phyloP scores from a whole-genome alignment of 1,140 invertebrate species.

The Sycobia sp. region DNA sequence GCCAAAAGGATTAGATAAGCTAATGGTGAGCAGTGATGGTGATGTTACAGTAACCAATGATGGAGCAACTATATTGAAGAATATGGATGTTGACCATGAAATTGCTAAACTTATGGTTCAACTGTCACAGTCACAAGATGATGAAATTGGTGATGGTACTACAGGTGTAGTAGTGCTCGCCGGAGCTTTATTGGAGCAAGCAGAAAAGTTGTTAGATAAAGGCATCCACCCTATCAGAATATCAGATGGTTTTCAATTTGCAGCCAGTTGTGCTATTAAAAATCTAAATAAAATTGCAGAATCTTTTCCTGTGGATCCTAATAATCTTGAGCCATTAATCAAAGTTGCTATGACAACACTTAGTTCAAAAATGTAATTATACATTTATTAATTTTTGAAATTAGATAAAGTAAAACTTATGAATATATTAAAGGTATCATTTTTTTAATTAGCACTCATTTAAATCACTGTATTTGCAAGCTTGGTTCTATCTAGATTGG shows the following conservation, averaged over 20 bases:
- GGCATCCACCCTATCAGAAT: slow-evolving; percentile 99
- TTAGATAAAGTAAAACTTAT: neutral
- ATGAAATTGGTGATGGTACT: slow-evolving; percentile 99
- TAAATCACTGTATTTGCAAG: too few relatives aligned
- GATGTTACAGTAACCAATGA: slow-evolving; percentile 99
- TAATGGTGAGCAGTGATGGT: slow-evolving; percentile 96
- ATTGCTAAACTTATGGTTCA: slow-evolving; percentile 99
- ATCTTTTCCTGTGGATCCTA: slow-evolving; percentile 81
- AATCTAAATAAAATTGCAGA: slow-evolving; percentile 90
- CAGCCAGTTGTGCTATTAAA: slow-evolving; percentile 86
- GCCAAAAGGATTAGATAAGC: slow-evolving; percentile 95
- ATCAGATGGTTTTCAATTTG: slow-evolving; percentile 98
- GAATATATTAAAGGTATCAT: neutral
- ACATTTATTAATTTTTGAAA: neutral
- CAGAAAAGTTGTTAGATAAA: slow-evolving; percentile 89
- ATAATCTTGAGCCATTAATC: slow-evolving; percentile 87
- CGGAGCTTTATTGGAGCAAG: slow-evolving; percentile 94
- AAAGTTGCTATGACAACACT: slow-evolving; percentile 97
- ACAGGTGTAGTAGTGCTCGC: slow-evolving; percentile 96
- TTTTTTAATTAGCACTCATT: too few relatives aligned
- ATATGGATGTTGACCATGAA: slow-evolving; percentile 99
- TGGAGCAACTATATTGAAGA: slow-evolving; percentile 98
- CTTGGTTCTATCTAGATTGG: too few relatives aligned
- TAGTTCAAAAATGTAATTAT: slow-evolving; percentile 93
- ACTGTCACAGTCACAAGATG: slow-evolving; percentile 97